A percentile compares a stretch with the other conserved stretches of the same genome.
These are phyloP conservation scores for Dinoponera quadriceps DNA, from an alignment of 1,140 invertebrate species.

Conservation along the genomic window DNA sequence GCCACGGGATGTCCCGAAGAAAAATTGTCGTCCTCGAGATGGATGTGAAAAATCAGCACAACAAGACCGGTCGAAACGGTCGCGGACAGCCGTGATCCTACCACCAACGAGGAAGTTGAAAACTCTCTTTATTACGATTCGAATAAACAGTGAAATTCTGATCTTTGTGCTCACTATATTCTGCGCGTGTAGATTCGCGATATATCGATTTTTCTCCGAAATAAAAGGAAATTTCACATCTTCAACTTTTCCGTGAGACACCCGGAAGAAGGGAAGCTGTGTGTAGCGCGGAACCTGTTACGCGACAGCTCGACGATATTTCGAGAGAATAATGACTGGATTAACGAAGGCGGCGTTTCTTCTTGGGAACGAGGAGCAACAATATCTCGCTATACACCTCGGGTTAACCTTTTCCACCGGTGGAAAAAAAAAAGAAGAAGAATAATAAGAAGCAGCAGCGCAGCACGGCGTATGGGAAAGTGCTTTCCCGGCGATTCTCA, in stretches of 20 bases:
- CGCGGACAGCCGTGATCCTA: constrained; percentile 58
- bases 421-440: constrained; percentile 2
- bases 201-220: too few relatives aligned
- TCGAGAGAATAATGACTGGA: constrained; percentile 2
- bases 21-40: constrained; percentile 61
- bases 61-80: constrained; percentile 30
- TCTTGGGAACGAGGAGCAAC: constrained; percentile 19
- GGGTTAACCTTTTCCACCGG: constrained; percentile 73
- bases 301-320: constrained; percentile 21
- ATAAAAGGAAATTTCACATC: neutral
- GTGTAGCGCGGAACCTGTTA: constrained; percentile 21
- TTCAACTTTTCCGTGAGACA: neutral
- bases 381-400: constrained; percentile 17
- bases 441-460: constrained; percentile 42
- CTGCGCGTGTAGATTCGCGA: too few relatives aligned
- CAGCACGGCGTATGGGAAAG: constrained; percentile 76
- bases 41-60: constrained; percentile 12
- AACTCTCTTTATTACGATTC: constrained; percentile 12
- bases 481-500: constrained; percentile 77
- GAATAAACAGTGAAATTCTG: neutral
- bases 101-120: neutral
- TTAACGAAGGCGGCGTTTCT: neutral
- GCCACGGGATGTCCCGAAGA: constrained; percentile 33
- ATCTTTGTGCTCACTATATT: too few relatives aligned
- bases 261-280: neutral